Conservation (phyloP, 2,113 vertebrate species). For the Chunga burmeisteri region DNA sequence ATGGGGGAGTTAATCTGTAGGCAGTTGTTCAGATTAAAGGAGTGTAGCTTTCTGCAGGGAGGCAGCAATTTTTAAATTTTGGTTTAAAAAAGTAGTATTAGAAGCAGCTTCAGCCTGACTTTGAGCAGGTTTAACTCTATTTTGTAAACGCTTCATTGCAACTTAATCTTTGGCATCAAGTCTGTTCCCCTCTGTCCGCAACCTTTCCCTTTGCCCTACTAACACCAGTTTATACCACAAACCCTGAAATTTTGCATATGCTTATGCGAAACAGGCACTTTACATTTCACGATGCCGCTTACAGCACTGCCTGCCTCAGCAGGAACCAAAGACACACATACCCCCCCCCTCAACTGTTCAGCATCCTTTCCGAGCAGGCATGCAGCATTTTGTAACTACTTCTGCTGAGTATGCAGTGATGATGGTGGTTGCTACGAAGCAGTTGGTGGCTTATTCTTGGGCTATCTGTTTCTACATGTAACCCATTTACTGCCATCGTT, state of each 20-base stretch:
- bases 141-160: background rate
- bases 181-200: background rate
- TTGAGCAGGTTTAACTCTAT: background rate
- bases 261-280: background rate
- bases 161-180: background rate
- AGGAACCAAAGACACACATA: background rate
- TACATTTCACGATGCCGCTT: background rate
- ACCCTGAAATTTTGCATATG: background rate
- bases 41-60: background rate
- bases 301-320: background rate
- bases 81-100: background rate
- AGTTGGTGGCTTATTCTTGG: slow-evolving; percentile 84
- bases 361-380: slow-evolving; percentile 9
- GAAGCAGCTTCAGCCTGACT: background rate
- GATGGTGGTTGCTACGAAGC: slow-evolving; percentile 74
- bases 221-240: background rate
- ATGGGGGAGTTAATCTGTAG: background rate
- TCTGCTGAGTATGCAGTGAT: slow-evolving; percentile 63
- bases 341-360: background rate
- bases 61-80: background rate
- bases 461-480: slow-evolving; percentile 72
- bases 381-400: slow-evolving; percentile 2
- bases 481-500: slow-evolving; percentile 72
- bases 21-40: background rate
- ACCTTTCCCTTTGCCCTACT: background rate